These are phyloP conservation scores for Burhinus oedicnemus DNA, from an alignment of 2,113 vertebrate genomes.

Conservation along the genomic window DNA sequence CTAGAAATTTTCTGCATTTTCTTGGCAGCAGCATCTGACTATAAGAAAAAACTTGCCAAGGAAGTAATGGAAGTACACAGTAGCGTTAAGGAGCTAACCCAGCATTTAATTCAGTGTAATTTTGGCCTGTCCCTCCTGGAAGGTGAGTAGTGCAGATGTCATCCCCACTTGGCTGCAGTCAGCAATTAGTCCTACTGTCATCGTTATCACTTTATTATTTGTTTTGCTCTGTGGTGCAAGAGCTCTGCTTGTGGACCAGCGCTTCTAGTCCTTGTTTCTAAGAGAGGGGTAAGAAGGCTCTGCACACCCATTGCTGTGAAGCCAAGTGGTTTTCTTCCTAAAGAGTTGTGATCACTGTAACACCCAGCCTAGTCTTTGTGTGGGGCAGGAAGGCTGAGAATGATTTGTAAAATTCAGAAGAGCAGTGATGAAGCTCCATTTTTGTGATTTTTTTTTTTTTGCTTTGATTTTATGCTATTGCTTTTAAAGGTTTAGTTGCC, in stretches of 20 bases:
- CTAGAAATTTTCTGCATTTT: not conserved
- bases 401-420: not conserved
- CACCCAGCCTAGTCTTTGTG: not conserved
- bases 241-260: not conserved
- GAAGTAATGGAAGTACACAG: not conserved
- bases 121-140: not conserved
- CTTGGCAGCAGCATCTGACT: not conserved
- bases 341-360: not conserved
- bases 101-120: not conserved
- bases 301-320: not conserved
- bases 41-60: not conserved
- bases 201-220: not conserved
- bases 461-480: conserved; percentile 41
- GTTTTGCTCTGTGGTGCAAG: not conserved
- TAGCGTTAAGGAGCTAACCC: not conserved
- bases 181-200: not conserved
- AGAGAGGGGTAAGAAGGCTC: not conserved
- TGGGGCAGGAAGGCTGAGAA: not conserved
- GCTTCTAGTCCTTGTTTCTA: not conserved
- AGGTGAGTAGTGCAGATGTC: not conserved
- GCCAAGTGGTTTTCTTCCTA: not conserved
- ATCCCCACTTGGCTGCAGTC: not conserved
- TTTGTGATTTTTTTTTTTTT: not conserved
- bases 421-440: not conserved
- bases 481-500: conserved; percentile 64